Percentiles rank a stretch among this genome's conserved stretches.
These are phyloP conservation scores for Empis livida DNA, from an alignment of 2,888 invertebrate species.

Conservation along the genomic window DNA sequence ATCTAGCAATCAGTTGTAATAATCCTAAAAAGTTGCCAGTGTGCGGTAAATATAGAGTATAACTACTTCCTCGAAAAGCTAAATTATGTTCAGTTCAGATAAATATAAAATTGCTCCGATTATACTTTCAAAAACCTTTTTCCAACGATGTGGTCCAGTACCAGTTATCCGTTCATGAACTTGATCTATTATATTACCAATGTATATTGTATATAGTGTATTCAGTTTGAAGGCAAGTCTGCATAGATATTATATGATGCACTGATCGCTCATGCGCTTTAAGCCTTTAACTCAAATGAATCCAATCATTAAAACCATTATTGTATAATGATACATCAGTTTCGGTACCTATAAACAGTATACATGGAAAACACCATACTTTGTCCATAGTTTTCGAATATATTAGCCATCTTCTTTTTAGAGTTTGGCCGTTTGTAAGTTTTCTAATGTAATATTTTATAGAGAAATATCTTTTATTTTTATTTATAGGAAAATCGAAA, in stretches of 20 bases:
- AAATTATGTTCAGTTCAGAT: constrained; percentile 5
- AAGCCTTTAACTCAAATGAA: neutral
- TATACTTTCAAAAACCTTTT: constrained; percentile 2
- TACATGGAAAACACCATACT: neutral
- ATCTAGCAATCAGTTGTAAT: constrained; percentile 3
- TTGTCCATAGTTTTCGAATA: neutral
- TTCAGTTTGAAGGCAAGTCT: neutral
- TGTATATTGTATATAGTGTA: neutral
- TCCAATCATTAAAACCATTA: neutral
- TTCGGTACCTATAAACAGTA: neutral
- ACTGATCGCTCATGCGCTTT: neutral
- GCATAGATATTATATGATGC: neutral
- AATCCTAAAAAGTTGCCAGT: constrained; percentile 4
- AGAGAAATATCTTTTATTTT: neutral
- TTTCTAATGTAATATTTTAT: neutral
- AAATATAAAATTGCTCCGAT: constrained; percentile 3
- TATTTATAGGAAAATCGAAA: neutral
- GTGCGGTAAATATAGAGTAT: neutral
- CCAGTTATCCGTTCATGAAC: neutral
- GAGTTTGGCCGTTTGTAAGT: neutral
- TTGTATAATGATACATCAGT: neutral
- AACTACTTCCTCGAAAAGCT: constrained; percentile 1
- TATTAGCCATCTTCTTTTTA: neutral
- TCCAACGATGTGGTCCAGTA: neutral
- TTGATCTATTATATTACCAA: neutral